Evolutionary conservation across 2,888 invertebrate species (phyloP).

Genomic region (Arenicola marina): DNA sequence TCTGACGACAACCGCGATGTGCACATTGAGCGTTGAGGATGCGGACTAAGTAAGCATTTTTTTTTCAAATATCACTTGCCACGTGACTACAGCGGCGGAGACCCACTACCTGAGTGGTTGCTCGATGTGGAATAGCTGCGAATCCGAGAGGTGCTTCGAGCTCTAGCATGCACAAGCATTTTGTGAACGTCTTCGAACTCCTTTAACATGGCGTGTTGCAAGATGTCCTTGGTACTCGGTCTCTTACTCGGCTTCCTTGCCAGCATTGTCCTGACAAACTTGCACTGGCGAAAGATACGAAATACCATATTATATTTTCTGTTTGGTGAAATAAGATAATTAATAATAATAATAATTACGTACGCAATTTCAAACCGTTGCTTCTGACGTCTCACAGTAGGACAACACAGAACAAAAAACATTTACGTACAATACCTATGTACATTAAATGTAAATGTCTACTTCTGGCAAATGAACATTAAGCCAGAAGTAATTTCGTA

Average conservation of each 20-base stretch:
- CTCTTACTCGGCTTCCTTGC: slow-evolving; percentile 23
- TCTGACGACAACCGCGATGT: no score
- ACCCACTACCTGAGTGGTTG: neutral
- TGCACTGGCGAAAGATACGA: no score
- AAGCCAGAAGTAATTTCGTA: slow-evolving; percentile 58
- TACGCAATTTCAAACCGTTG: no score
- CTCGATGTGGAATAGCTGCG: neutral
- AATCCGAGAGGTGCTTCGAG: neutral
- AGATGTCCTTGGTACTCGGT: slow-evolving; percentile 27
- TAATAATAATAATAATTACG: no score
- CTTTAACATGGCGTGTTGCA: slow-evolving; percentile 18
- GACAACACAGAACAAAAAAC: no score
- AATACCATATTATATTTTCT: neutral
- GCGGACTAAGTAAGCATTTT: no score
- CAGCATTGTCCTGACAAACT: slow-evolving; percentile 20
- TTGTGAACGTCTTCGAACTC: slow-evolving; percentile 20
- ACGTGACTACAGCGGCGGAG: no score
- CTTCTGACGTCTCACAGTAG: no score
- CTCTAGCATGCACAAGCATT: neutral
- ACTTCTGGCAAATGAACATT: neutral
- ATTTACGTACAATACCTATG: no score
- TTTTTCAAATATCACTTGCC: no score
- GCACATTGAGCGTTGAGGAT: no score
- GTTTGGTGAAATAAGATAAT: neutral
- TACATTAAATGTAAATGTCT: neutral